These are phyloP conservation scores for Cynoglossus semilaevis DNA, from an alignment of 2,113 vertebrate genomes.

Conservation along the genomic window DNA sequence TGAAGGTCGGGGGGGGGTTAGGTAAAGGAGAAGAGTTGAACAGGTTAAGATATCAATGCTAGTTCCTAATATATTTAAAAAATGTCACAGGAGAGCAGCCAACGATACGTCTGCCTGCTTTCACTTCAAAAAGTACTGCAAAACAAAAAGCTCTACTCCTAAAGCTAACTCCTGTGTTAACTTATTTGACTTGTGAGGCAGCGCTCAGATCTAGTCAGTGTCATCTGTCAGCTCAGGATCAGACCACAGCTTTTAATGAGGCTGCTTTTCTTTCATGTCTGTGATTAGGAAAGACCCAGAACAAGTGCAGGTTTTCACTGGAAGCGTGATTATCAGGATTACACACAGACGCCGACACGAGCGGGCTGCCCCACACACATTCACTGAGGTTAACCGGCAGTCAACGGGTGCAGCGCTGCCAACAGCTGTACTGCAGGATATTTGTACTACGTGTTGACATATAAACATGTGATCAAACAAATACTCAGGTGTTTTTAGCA, in stretches of 20 bases:
- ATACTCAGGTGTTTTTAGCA: background rate
- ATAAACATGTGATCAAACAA: background rate
- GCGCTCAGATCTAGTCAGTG: background rate
- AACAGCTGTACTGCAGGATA: background rate
- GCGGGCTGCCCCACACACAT: slow-evolving; percentile 1
- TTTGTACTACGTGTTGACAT: background rate
- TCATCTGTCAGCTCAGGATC: background rate
- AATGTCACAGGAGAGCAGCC: too few species aligned
- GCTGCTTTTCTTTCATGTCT: background rate
- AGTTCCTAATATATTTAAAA: too few species aligned
- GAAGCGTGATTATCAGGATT: background rate
- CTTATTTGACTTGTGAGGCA: too few species aligned
- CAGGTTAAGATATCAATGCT: too few species aligned
- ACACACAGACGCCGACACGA: background rate
- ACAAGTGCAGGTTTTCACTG: background rate
- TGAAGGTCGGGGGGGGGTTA: too few species aligned
- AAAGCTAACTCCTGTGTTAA: too few species aligned
- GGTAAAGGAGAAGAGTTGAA: too few species aligned
- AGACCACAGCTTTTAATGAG: background rate
- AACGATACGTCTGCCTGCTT: too few species aligned
- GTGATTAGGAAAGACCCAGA: background rate
- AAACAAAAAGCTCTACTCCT: too few species aligned
- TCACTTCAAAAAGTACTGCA: too few species aligned
- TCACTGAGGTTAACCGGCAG: background rate
- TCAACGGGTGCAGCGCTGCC: background rate